Base-by-base conservation (phyloP, 2,113 vertebrate species). In the Phalacrocorax aristotelis region DNA sequence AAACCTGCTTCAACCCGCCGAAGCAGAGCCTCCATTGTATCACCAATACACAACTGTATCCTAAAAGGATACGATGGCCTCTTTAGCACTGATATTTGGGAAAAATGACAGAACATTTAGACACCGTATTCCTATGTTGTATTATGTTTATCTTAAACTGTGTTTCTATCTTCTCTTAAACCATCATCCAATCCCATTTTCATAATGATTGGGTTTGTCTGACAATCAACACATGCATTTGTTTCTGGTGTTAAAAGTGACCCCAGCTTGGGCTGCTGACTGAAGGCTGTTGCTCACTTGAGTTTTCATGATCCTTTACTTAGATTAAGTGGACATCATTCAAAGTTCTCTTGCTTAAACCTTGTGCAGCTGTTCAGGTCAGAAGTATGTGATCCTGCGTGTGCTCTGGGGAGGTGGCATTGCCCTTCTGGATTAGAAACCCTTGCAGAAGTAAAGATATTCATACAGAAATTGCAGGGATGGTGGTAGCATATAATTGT, bases 371-470 rank as follows among this genome's bases (percentile, higher is more conserved):
- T 49, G 10, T 16, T 78, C 18, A 46, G 10, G 15, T 3, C 2
- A 1, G 11, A 66, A 62, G 2, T 0, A 0, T 7, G 11, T 22
- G 16, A 46, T 6, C 6, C 21, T 17, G 17, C 0, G 2, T n/a
- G 27, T 7, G 55, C 32, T 51, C 9, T 42, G 17, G 32, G 22
- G 25, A 6, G 0, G 1, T 29, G 42, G 4, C 7, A 21, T 1
- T 34, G 13, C 8, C 0, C 0, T 66, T 66, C 6, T 4, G 58
- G 13, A n/a, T 34, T 51, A 30, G 69, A 87, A 84, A 14, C 7
- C 7, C 6, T 11, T 49, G 20, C 65, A 81, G 18, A 64, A 66
- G 2, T 48, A 30, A 52, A 62, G 26, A 26, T 18, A 55, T 15
- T 17, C 13, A 17, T 23, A 51, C 9, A n/a, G 32, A 51, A 64